Base-by-base conservation (phyloP, 2,113 vertebrate species). In the Podarcis muralis region DNA sequence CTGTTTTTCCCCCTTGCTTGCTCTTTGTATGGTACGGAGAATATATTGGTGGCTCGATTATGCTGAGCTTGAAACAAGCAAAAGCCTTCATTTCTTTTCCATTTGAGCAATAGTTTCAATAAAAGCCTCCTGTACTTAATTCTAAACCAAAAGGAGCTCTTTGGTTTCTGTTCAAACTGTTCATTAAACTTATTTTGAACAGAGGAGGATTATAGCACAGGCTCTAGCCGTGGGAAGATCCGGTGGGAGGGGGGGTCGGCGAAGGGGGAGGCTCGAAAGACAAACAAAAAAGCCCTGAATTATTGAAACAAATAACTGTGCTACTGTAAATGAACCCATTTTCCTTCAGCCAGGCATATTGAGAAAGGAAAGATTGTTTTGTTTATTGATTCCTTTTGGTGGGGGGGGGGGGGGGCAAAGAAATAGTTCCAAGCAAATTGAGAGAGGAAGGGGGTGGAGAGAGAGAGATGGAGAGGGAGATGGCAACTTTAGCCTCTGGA, bases 401-500 rank as follows among this genome's bases (percentile, higher is more conserved):
- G 79, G 48, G 11, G 48, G 9, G 8, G 9, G 59, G 79, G 48
- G 59, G 18, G 4, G 2, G n/a, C n/a, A n/a, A 3, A 71, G 43
- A 53, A 87, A 76, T 83, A 86, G 91, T 75, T 88, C 84, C 88
- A 83, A 92, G 87, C 92, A 93, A 89, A 78, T 72, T 1, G 68
- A 43, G 82, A 92, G 88, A 53, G 68, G 0, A 71, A 71, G 84
- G 89, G 89, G 9, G 8, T 6, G 8, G 25, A 16, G 62, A 78
- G 23, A 18, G 5, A 15, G 6, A 53, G 6, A 74, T 30, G 13
- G 15, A 75, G 74, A 66, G n/a, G 48, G 81, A 77, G 81, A 1
- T 85, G 23, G 89, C 92, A 89, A 81, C 89, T 91, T 78, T 3
- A 91, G 92, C 94, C 93, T 93, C 94, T 77, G 74, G 94, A 95